Evolutionary conservation across 2,888 invertebrate genomes (phyloP), one percentile per base, ranked within the genome.

Genomic region (Drosophila colorata): DNA sequence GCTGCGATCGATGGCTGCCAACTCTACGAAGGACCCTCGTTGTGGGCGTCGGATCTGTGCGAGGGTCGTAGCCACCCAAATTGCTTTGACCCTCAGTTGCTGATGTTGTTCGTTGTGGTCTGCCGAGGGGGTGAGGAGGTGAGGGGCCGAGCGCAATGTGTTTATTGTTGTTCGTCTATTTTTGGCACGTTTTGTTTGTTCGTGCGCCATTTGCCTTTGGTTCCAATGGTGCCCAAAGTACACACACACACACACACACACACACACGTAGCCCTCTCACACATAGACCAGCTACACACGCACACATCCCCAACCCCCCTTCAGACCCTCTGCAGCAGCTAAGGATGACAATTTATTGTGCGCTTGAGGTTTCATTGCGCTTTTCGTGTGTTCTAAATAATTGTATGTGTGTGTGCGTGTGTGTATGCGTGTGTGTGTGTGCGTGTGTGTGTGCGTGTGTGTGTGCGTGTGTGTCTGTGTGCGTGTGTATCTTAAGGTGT

Each of bases 161-260:
- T 74, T 77, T 77, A 79, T 76, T 79, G 70, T 74, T 80, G 63
- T 60, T 68, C 35, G 80, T 56, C 64, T 69, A 80, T 74, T 79
- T 79, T 76, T 77, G 78, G 77, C 78, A 79, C 78, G 78, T 80
- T 74, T 63, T 77, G 74, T 79, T 80, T 76, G 68, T 41, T 70
- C 61, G 61, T 67, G 67, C 67, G 66, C 59, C 76, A 76, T 65
- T 75, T 70, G 48, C 55, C 40, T 48, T 28, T 60, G 38, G 35
- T 57, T 23, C 56, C 41, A 56, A 56, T 51, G 48, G 18, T 33
- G 46, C n/a, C 6, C 38, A 35, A 1, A 25, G 18, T 35, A 35
- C 28, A 33, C 14, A 31, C n/a, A 51, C 51, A 51, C 51, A 47
- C 65, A 28, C 35, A 25, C 38, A 28, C 43, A 38, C 56, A 8